Conservation (phyloP, 2,113 vertebrate species). For the Kryptolebias marmoratus region DNA sequence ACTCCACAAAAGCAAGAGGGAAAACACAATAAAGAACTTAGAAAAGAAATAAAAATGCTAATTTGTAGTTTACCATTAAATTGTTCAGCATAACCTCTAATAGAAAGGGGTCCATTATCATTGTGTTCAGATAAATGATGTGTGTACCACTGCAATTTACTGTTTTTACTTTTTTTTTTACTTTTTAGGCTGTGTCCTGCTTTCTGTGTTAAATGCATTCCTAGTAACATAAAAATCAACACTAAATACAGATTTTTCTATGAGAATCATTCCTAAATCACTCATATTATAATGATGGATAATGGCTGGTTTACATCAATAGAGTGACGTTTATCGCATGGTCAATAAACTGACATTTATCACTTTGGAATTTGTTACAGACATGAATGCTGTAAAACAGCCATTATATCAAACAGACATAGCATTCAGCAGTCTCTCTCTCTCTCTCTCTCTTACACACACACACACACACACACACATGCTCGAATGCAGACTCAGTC, state of each 20-base stretch:
- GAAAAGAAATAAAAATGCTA: conserved; percentile 33
- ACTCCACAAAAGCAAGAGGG: conserved; percentile 42
- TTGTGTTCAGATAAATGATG: conserved; percentile 38
- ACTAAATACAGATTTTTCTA: conserved; percentile 9
- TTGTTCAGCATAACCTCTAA: conserved; percentile 60
- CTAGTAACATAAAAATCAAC: conserved; percentile 3
- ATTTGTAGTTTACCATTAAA: conserved; percentile 56
- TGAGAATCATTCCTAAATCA: conserved; percentile 29
- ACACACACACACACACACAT: not conserved
- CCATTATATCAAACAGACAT: conserved; percentile 55
- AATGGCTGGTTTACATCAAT: conserved; percentile 35
- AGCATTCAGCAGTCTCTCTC: conserved; percentile 1
- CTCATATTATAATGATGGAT: conserved; percentile 30
- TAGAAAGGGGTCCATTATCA: conserved; percentile 59
- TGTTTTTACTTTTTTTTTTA: not conserved
- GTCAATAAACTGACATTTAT: conserved; percentile 56
- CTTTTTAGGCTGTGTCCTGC: not conserved
- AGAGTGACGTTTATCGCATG: conserved; percentile 42
- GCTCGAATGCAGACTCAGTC: conserved; percentile 23
- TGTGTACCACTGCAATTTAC: conserved; percentile 22
- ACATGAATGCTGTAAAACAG: conserved; percentile 37
- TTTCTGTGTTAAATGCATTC: not conserved
- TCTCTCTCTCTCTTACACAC: not conserved
- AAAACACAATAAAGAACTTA: conserved; percentile 19
- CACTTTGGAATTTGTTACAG: conserved; percentile 40